A percentile compares a stretch with the other conserved stretches of the same genome.
Conservation (phyloP, 2,113 vertebrate species). For the Brachyistius frenatus region DNA sequence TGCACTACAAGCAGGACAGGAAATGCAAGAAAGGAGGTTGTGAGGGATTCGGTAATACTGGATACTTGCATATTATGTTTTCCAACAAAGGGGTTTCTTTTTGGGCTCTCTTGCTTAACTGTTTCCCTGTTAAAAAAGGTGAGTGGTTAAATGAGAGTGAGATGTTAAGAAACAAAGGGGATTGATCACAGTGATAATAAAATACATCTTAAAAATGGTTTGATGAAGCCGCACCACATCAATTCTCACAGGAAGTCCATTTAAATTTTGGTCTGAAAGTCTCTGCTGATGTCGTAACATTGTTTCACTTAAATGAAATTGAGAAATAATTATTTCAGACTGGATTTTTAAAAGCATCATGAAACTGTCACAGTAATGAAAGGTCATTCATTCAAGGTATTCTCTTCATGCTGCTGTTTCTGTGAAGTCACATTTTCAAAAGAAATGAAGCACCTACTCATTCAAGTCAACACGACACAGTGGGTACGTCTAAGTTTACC, state of each 20-base stretch:
- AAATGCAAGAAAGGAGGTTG: constrained; percentile 20
- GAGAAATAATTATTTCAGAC: background rate
- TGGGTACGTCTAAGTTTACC: background rate
- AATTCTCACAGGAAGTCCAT: background rate
- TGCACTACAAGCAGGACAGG: constrained; percentile 75
- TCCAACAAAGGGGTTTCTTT: constrained; percentile 89
- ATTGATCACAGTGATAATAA: constrained; percentile 25
- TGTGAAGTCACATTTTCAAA: constrained; percentile 36
- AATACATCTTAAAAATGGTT: background rate
- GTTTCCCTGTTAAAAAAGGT: constrained; percentile 92
- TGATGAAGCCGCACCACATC: background rate
- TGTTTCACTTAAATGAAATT: too few species aligned
- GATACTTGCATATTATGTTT: constrained; percentile 95
- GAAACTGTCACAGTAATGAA: background rate
- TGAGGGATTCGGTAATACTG: constrained; percentile 72
- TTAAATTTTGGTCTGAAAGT: background rate
- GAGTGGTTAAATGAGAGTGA: constrained; percentile 74
- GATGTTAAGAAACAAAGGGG: background rate
- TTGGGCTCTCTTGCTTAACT: constrained; percentile 94
- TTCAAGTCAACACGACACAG: background rate
- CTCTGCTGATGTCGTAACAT: background rate
- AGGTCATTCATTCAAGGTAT: too few species aligned
- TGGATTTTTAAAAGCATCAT: background rate
- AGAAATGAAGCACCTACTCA: constrained; percentile 8
- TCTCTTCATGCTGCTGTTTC: constrained; percentile 16